Evolutionary conservation across 1,140 invertebrate species (phyloP).

Genomic region (Magallana ariakensis): DNA sequence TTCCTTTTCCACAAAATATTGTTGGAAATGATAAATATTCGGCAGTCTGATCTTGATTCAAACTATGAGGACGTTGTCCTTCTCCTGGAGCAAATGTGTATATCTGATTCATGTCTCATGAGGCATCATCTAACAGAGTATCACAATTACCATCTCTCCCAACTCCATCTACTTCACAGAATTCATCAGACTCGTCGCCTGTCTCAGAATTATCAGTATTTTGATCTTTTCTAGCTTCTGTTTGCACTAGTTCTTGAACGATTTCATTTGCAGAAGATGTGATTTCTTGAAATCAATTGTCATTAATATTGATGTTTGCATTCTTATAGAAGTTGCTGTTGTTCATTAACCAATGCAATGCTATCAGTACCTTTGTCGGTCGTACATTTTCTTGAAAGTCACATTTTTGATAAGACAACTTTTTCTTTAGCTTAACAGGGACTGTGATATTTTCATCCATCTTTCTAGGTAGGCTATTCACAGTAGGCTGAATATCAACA

Average conservation of each 20-base stretch:
- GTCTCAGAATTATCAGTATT: background rate
- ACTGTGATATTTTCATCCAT: constrained; percentile 51
- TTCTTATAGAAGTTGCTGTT: constrained; percentile 47
- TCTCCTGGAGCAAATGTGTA: constrained; percentile 51
- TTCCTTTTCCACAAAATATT: constrained; percentile 61
- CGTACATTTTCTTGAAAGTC: constrained; percentile 53
- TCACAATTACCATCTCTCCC: constrained; percentile 36
- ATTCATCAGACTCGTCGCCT: constrained; percentile 11
- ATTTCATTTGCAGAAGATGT: constrained; percentile 8
- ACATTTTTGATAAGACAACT: constrained; percentile 43
- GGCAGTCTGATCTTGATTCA: constrained; percentile 50
- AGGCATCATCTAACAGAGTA: constrained; percentile 39
- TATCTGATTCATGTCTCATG: constrained; percentile 22
- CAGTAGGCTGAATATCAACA: constrained; percentile 45
- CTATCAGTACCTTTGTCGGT: constrained; percentile 38
- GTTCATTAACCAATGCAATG: constrained; percentile 40
- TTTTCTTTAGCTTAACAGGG: constrained; percentile 52
- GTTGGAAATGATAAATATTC: constrained; percentile 59
- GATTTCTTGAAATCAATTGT: constrained; percentile 21
- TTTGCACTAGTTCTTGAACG: background rate
- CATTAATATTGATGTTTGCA: constrained; percentile 35
- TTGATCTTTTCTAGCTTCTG: constrained; percentile 10
- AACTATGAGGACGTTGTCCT: constrained; percentile 47
- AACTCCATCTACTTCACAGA: constrained; percentile 40
- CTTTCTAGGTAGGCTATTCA: constrained; percentile 50